Evolutionary conservation across 2,797 vertebrate species (phyloP), one percentile per base, ranked within the genome.

Genomic region (Podarcis siculus): DNA sequence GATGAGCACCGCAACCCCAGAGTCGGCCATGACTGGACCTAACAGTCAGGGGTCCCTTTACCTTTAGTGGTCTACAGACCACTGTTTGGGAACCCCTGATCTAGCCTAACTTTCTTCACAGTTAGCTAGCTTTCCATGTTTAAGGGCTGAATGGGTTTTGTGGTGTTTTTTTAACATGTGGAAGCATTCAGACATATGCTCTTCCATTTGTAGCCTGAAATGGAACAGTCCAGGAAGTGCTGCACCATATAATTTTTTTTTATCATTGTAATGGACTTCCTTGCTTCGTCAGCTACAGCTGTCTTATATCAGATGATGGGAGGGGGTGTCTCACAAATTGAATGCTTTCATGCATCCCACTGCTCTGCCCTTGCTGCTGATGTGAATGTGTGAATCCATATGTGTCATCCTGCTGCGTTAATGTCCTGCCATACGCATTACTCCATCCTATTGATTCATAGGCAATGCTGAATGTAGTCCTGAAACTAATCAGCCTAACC

Each of bases 381-480:
- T 77, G 37, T 32, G 61, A 66, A 61, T 67, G 42, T 90, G 8
- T 35, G 61, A 32, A 37, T n/a, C 69, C 8, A 21, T 85, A 78
- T 72, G 10, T 71, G 23, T 83, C 86, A 37, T 77, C 39, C 17
- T 92, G 79, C 76, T 82, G 79, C 42, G 25, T 84, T 86, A 86
- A 39, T 30, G 79, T 3, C 55, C 87, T 90, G 64, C 21, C 71
- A 73, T 30, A 7, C 0, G 2, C 42, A 25, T 25, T 58, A 3
- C 35, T 80, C 73, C 61, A 49, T 83, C 25, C 21, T 23, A 10
- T 2, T 87, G 89, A 49, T 71, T 82, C 37, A 3, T 37, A 72
- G 49, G 42, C 73, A 83, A 12, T 5, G 30, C 13, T 45, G 35
- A 61, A 19, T 23, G 55, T 21, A 69, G 3, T 49, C 88, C 76